Evolutionary conservation across 2,888 invertebrate species (phyloP).

Genomic region (Pomacea canaliculata): DNA sequence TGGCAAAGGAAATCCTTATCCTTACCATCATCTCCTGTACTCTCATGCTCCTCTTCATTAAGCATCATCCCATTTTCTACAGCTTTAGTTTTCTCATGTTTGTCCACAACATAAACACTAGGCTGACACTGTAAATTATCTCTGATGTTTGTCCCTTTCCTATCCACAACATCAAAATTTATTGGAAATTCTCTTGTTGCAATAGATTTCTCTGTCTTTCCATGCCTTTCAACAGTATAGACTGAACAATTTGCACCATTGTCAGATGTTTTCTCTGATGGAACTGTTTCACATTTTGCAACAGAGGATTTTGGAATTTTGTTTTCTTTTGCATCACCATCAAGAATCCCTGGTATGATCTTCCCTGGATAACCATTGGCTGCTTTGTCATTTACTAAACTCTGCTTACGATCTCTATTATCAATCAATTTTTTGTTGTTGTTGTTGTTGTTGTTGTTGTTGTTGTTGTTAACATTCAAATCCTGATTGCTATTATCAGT

Average conservation of each 20-base stretch:
- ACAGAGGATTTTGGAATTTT: neutral
- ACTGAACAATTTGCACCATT: neutral
- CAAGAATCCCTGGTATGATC: no score
- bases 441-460: no score
- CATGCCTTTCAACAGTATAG: slow-evolving; percentile 17
- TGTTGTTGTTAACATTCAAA: slow-evolving; percentile 11
- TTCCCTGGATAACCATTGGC: neutral
- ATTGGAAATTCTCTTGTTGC: slow-evolving; percentile 17
- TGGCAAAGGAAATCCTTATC: no score
- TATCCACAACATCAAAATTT: neutral
- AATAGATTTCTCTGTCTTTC: neutral
- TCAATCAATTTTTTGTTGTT: neutral
- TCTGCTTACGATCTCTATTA: neutral
- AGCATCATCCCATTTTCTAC: no score
- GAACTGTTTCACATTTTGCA: neutral
- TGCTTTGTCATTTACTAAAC: neutral
- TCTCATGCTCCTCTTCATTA: no score
- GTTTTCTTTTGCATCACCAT: neutral
- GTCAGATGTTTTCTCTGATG: neutral
- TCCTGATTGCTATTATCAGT: no score
- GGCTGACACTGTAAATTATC: neutral
- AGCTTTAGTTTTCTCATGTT: no score
- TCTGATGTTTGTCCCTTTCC: neutral
- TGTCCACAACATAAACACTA: no score
- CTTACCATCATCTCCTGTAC: no score